Evolutionary conservation across 2,888 invertebrate genomes (phyloP).

Genomic region (Acrobasis repandana): DNA sequence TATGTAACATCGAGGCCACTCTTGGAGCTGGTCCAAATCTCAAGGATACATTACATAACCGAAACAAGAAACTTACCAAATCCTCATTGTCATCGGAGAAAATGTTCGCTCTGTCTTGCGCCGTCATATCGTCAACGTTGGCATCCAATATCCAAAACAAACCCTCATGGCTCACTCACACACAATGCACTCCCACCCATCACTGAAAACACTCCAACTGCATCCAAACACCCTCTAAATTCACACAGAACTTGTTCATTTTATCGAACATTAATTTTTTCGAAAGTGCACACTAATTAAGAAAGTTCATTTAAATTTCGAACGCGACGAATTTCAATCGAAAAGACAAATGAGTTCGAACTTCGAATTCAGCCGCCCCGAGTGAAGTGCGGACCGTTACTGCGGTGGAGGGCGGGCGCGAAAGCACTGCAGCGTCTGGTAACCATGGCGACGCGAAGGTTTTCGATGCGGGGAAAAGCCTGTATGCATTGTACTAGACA

Average conservation of each 20-base stretch:
- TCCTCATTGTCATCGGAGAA: conserved; percentile 76
- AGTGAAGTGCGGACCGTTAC: conserved; percentile 57
- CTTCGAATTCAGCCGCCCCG: conserved; percentile 43
- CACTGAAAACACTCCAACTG: conserved; percentile 70
- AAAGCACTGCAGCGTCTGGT: conserved; percentile 77
- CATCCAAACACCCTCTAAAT: conserved; percentile 57
- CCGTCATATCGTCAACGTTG: conserved; percentile 65
- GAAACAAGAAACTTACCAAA: conserved; percentile 57
- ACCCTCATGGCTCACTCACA: conserved; percentile 69
- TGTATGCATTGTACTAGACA: conserved; percentile 52
- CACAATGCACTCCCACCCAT: conserved; percentile 53
- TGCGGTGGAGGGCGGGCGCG: conserved; percentile 73
- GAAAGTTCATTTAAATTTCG: conserved; percentile 21
- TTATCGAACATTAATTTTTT: conserved; percentile 17
- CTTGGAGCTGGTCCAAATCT: conserved; percentile 57
- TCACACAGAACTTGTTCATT: conserved; percentile 23
- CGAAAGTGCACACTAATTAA: conserved; percentile 29
- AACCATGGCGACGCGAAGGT: conserved; percentile 63
- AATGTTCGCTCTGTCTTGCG: conserved; percentile 71
- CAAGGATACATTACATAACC: conserved; percentile 55
- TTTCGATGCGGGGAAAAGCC: conserved; percentile 52
- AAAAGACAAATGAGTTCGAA: conserved; percentile 8
- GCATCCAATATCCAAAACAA: conserved; percentile 51
- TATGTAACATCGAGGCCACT: conserved; percentile 47
- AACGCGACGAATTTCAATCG: conserved; percentile 27